Percentiles rank a stretch among this genome's conserved stretches.
Evolutionary conservation across 2,888 invertebrate genomes (phyloP).

Genomic region (Urechis unicinctus): DNA sequence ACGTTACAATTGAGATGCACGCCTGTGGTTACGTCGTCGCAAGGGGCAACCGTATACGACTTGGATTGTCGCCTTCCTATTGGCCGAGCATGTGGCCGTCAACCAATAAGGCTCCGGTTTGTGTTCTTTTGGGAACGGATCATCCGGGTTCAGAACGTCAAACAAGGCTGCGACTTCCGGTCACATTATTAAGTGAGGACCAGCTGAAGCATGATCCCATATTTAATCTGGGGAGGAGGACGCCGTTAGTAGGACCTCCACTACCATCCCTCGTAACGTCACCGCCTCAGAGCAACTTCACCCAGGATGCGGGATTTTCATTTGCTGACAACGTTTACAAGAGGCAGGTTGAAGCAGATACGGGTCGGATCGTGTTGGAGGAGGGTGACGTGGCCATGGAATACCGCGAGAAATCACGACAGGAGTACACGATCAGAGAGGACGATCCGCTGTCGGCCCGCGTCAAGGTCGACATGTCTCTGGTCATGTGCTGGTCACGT

Average conservation of each 20-base stretch:
- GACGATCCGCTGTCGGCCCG: neutral
- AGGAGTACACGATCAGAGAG: neutral
- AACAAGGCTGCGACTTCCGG: neutral
- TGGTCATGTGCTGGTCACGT: neutral
- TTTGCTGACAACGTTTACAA: neutral
- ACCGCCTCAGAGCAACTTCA: neutral
- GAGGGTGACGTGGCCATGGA: neutral
- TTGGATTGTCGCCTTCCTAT: neutral
- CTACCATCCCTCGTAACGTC: neutral
- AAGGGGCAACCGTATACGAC: neutral
- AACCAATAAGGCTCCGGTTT: neutral
- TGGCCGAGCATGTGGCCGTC: neutral
- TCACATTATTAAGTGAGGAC: neutral
- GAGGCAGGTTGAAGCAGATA: neutral
- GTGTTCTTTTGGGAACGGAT: neutral
- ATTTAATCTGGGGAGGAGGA: neutral
- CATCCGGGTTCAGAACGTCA: too few species aligned
- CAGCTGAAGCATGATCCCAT: too few species aligned
- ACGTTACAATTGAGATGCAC: neutral
- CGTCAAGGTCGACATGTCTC: neutral
- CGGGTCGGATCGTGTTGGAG: neutral
- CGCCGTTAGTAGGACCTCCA: neutral
- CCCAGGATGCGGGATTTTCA: neutral
- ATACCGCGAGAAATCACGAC: neutral
- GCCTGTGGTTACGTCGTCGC: neutral